Evolutionary conservation across 2,888 invertebrate species (phyloP).

Genomic region (Melikaiella ostensackeni): DNA sequence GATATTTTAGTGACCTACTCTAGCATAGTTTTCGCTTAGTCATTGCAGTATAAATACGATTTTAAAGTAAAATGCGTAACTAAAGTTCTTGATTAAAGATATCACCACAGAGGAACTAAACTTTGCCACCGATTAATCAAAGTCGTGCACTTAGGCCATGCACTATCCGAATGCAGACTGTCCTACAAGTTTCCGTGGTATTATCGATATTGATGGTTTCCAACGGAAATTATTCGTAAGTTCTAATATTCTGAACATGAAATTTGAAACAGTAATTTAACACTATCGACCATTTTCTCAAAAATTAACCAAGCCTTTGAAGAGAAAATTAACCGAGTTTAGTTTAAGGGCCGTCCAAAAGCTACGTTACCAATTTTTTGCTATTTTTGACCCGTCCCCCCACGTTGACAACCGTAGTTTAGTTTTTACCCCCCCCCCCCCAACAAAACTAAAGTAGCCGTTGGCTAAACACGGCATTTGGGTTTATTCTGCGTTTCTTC

Average conservation of each 20-base stretch:
- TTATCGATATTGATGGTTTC: slow-evolving; percentile 1
- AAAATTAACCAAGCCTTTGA: background rate
- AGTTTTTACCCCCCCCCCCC: no score
- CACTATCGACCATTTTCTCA: background rate
- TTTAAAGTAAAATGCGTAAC: background rate
- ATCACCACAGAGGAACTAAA: background rate
- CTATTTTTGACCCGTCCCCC: no score
- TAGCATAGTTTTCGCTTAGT: no score
- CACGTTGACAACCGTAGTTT: no score
- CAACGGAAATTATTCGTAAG: background rate
- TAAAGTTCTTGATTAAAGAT: background rate
- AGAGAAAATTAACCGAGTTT: background rate
- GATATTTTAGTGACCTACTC: no score
- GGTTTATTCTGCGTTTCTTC: no score
- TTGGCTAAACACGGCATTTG: no score
- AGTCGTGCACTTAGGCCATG: background rate
- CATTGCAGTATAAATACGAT: background rate
- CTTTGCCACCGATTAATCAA: background rate
- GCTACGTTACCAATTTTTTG: no score
- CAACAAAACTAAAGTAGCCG: no score
- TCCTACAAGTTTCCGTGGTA: background rate
- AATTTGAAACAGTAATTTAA: background rate
- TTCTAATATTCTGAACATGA: background rate
- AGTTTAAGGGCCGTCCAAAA: no score
- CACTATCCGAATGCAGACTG: background rate